Conservation (phyloP, 2,113 vertebrate genomes). For the Spizaetus ornatus region DNA sequence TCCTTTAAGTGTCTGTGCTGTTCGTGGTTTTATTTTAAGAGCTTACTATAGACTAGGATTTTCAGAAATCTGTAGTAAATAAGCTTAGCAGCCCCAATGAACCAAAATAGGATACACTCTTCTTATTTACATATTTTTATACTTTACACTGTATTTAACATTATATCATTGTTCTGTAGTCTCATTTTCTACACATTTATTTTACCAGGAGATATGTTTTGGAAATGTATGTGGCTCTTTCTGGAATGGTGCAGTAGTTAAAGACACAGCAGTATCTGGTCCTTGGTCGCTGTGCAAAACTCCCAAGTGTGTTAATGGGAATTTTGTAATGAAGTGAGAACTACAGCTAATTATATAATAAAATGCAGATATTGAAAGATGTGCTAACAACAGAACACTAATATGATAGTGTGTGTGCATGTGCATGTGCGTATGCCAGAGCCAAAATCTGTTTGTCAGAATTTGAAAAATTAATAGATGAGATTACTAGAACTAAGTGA, state of each 20-base stretch:
- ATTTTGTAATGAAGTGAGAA: background rate
- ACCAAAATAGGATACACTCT: background rate
- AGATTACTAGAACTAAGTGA: background rate
- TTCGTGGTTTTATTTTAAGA: background rate
- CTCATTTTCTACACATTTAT: background rate
- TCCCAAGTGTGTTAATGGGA: background rate
- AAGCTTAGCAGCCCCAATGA: background rate
- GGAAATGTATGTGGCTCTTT: background rate
- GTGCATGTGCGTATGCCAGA: background rate
- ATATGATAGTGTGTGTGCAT: background rate
- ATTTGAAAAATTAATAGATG: background rate
- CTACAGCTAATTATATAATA: background rate
- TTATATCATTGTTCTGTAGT: background rate
- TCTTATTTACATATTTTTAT: background rate
- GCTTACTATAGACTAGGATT: background rate
- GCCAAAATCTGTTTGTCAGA: background rate
- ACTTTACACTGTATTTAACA: background rate
- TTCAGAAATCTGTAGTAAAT: conserved; percentile 3
- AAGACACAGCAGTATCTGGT: background rate
- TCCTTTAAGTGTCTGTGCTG: background rate
- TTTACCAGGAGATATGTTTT: background rate
- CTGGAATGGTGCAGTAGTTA: background rate
- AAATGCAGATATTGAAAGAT: background rate
- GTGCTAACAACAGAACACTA: background rate
- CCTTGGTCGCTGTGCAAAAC: background rate